Conservation (phyloP, 1,140 invertebrate species). For the Papilio polytes region DNA sequence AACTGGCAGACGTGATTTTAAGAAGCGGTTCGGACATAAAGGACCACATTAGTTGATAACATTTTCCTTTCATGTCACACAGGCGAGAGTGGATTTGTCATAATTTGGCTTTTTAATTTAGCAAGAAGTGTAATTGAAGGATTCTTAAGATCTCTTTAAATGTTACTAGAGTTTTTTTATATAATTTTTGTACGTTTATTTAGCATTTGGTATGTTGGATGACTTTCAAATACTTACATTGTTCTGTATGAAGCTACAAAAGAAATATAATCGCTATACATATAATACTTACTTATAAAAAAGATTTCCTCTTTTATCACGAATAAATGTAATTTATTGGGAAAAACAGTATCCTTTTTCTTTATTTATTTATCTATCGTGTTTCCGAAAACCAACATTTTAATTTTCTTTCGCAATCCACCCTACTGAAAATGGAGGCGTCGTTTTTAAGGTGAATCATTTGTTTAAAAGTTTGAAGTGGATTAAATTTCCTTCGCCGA, state of each 20-base stretch:
- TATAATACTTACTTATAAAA: not conserved
- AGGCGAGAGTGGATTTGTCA: not conserved
- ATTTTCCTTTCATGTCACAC: not conserved
- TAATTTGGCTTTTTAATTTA: constrained; percentile 9
- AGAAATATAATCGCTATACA: not conserved
- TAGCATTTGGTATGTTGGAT: not conserved
- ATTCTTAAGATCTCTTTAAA: not conserved
- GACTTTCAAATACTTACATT: too few species aligned
- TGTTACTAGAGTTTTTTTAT: too few species aligned
- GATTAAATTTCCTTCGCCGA: constrained; percentile 37
- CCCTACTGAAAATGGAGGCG: constrained; percentile 6
- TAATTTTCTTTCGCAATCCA: constrained; percentile 28
- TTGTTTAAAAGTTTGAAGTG: constrained; percentile 37
- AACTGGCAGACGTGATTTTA: not conserved
- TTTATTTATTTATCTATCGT: not conserved
- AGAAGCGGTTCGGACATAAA: not conserved
- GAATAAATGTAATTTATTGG: not conserved
- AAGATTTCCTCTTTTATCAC: too few species aligned
- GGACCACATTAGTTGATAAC: constrained; percentile 18
- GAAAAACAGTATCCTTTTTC: not conserved
- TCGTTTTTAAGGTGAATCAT: constrained; percentile 30
- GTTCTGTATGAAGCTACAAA: too few species aligned
- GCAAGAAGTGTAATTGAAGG: not conserved
- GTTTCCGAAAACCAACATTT: constrained; percentile 22
- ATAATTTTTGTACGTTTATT: too few species aligned